These are phyloP conservation scores for Hipparchia sbordonii DNA, from an alignment of 2,888 invertebrate species.

Conservation along the genomic window DNA sequence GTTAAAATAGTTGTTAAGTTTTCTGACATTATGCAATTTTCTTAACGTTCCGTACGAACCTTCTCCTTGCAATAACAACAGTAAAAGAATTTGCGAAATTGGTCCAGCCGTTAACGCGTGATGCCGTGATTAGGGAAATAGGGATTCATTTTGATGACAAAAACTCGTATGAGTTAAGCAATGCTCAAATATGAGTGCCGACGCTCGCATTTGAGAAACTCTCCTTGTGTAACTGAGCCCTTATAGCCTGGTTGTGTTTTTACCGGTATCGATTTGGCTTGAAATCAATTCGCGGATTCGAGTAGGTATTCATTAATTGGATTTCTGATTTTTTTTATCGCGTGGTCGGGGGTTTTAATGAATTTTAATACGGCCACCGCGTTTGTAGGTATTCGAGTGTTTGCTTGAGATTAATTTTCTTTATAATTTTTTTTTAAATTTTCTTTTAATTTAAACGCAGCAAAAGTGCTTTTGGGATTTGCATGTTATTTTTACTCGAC, in stretches of 20 bases:
- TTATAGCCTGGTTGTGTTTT: slow-evolving; percentile 13
- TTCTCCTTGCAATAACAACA: too few relatives aligned
- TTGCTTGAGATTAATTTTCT: neutral
- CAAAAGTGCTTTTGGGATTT: neutral
- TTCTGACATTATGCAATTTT: too few relatives aligned
- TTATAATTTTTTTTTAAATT: neutral
- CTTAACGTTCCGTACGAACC: too few relatives aligned
- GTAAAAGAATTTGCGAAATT: too few relatives aligned
- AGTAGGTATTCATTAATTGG: slow-evolving; percentile 25
- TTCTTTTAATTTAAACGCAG: neutral
- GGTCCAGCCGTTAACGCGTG: too few relatives aligned
- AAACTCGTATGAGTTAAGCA: too few relatives aligned
- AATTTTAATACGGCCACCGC: slow-evolving; percentile 22
- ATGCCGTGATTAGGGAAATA: too few relatives aligned
- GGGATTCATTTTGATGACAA: too few relatives aligned
- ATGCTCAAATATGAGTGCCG: too few relatives aligned
- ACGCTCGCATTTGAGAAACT: too few relatives aligned
- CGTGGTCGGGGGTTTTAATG: slow-evolving; percentile 8
- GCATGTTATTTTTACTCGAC: too few relatives aligned
- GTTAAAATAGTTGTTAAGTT: too few relatives aligned
- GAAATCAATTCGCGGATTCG: slow-evolving; percentile 15
- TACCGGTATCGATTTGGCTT: slow-evolving; percentile 5
- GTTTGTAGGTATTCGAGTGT: neutral
- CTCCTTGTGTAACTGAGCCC: neutral
- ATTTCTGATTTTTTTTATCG: slow-evolving; percentile 12